Conservation (phyloP, 2,888 invertebrate species). For the Protophormia terraenovae region DNA sequence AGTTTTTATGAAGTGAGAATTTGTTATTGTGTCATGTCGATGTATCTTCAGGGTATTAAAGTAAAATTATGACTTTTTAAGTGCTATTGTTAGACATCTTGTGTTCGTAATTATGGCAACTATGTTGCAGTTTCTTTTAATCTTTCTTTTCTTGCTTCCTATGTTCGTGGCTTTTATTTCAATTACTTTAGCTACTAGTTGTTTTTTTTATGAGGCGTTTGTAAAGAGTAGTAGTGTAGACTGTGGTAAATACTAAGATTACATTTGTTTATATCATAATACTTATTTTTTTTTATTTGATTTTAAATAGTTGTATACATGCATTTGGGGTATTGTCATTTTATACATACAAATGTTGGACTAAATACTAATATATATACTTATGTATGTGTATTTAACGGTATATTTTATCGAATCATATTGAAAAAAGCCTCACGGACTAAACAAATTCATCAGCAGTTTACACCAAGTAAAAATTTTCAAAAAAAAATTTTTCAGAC, state of each 20-base stretch:
- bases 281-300: background rate
- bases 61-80: conserved; percentile 41
- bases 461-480: too few relatives aligned
- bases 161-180: background rate
- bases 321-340: background rate
- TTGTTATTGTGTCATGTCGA: background rate
- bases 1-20: background rate
- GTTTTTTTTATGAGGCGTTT: background rate
- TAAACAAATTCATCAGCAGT: too few relatives aligned
- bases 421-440: too few relatives aligned
- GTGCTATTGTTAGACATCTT: conserved; percentile 24
- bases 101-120: background rate
- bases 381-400: too few relatives aligned
- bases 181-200: conserved; percentile 2
- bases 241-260: background rate
- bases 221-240: too few relatives aligned
- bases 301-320: background rate
- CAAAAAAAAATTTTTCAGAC: too few relatives aligned
- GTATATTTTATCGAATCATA: too few relatives aligned
- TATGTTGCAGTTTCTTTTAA: background rate
- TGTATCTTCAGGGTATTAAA: conserved; percentile 1
- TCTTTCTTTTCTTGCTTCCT: background rate
- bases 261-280: background rate
- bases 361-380: background rate
- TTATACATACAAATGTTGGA: background rate